phyloP scores from a whole-genome alignment of 2,113 vertebrate genomes.

The Seriola aureovittata region DNA sequence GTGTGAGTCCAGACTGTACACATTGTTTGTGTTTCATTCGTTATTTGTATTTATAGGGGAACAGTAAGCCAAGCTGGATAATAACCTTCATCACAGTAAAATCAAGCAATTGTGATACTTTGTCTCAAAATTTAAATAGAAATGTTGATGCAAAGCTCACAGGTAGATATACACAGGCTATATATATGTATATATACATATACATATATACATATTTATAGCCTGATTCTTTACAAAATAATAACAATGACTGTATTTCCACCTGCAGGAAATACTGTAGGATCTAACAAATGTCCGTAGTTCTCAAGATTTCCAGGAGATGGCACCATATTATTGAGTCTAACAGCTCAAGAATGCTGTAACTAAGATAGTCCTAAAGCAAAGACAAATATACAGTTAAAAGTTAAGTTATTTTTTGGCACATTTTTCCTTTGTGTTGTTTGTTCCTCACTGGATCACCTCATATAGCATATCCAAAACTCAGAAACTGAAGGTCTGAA shows the following conservation, averaged over 20 bases:
- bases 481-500: slow-evolving; percentile 80
- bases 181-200: slow-evolving; percentile 17
- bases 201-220: neutral
- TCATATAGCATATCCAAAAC: slow-evolving; percentile 77
- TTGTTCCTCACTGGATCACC: slow-evolving; percentile 74
- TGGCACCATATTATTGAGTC: slow-evolving; percentile 87
- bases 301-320: slow-evolving; percentile 89
- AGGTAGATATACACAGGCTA: slow-evolving; percentile 66
- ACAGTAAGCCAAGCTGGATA: slow-evolving; percentile 53
- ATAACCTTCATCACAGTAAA: slow-evolving; percentile 75
- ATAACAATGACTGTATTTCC: slow-evolving; percentile 74
- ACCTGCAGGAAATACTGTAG: slow-evolving; percentile 71
- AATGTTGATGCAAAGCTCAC: slow-evolving; percentile 76
- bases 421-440: slow-evolving; percentile 81
- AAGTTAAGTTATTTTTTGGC: slow-evolving; percentile 85
- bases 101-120: slow-evolving; percentile 74
- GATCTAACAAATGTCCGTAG: slow-evolving; percentile 80
- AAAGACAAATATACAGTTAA: slow-evolving; percentile 83
- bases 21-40: slow-evolving; percentile 31
- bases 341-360: slow-evolving; percentile 82
- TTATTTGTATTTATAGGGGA: slow-evolving; percentile 48
- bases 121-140: slow-evolving; percentile 75
- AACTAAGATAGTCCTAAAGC: slow-evolving; percentile 84
- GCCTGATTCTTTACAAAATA: slow-evolving; percentile 76
- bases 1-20: slow-evolving; percentile 61